Percentiles rank a stretch among this genome's conserved stretches.
Evolutionary conservation across 2,113 vertebrate species (phyloP).

Genomic region (Ameiurus melas): DNA sequence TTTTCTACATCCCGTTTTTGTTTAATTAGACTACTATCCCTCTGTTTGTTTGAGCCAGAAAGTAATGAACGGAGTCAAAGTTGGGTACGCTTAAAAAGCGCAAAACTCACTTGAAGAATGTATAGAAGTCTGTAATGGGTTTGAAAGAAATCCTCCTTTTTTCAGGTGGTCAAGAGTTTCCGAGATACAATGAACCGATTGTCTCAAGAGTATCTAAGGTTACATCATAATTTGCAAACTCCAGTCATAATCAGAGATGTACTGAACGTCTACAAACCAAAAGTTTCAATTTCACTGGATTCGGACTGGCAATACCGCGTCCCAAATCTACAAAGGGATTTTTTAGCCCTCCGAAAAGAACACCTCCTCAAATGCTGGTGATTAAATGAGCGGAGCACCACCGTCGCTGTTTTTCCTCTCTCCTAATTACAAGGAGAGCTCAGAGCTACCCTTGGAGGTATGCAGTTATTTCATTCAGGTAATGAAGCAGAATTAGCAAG

Average conservation of each 20-base stretch:
- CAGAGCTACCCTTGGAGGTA: constrained; percentile 25
- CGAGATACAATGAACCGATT: constrained; percentile 13
- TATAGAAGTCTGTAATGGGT: not conserved
- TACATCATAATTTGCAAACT: constrained; percentile 19
- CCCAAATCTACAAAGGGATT: not conserved
- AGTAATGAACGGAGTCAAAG: not conserved
- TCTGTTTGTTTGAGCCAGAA: not conserved
- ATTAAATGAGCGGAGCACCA: not conserved
- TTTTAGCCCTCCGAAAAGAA: not conserved
- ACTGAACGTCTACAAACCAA: not conserved
- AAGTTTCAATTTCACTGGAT: not conserved
- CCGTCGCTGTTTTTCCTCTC: not conserved
- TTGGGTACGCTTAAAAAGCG: not conserved
- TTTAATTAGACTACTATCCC: not conserved
- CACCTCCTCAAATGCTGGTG: not conserved
- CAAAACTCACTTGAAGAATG: not conserved
- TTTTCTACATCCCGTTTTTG: constrained; percentile 7
- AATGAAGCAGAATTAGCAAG: constrained; percentile 37
- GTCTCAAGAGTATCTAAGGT: not conserved
- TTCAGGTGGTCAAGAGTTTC: not conserved
- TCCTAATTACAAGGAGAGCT: constrained; percentile 4
- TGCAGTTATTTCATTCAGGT: constrained; percentile 35
- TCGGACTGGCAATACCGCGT: not conserved
- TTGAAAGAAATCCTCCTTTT: not conserved
- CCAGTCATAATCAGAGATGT: not conserved